Evolutionary conservation across 2,113 vertebrate species (phyloP).

Genomic region (Marmota monax): DNA sequence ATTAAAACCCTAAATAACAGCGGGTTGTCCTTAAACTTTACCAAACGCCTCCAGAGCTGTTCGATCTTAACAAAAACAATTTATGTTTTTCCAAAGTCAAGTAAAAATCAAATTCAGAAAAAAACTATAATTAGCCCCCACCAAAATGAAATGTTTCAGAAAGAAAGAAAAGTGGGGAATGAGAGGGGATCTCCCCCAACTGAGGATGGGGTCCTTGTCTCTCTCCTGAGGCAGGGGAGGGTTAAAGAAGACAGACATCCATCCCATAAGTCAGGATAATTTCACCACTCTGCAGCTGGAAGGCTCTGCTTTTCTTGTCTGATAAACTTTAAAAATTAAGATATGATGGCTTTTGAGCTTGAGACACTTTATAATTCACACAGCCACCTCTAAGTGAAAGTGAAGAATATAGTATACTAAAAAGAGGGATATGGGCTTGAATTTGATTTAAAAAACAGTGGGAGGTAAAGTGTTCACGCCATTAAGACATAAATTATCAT

Average conservation of each 20-base stretch:
- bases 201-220: background rate
- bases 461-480: constrained; percentile 76
- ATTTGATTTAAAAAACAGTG: constrained; percentile 60
- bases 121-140: background rate
- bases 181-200: background rate
- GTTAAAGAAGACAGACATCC: background rate
- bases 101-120: background rate
- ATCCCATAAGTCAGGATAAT: background rate
- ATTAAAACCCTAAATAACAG: background rate
- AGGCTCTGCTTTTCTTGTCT: background rate
- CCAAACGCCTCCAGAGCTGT: background rate
- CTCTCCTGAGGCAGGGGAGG: background rate
- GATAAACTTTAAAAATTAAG: constrained; percentile 35
- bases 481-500: constrained; percentile 80
- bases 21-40: background rate
- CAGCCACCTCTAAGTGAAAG: background rate
- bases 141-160: background rate
- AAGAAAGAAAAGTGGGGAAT: background rate
- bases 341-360: constrained; percentile 50
- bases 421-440: constrained; percentile 67
- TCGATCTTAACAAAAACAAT: background rate
- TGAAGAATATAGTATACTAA: constrained; percentile 63
- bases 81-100: background rate
- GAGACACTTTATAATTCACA: constrained; percentile 73
- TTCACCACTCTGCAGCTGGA: background rate